These are phyloP conservation scores for Campoplex capitator DNA, from an alignment of 2,888 invertebrate species.

Conservation along the genomic window DNA sequence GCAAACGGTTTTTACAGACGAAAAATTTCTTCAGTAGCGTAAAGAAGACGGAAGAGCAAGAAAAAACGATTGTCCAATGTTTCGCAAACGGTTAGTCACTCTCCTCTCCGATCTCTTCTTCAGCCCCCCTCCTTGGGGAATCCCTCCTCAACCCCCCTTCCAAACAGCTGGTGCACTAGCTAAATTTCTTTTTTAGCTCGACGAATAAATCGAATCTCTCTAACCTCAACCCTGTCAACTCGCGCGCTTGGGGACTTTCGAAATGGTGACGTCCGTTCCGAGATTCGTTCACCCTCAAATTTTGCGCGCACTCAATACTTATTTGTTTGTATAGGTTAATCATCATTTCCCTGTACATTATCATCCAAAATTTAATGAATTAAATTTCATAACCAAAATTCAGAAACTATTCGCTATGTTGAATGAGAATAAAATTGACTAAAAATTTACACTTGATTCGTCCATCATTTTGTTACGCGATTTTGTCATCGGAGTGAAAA, in stretches of 20 bases:
- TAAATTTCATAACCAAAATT: background rate
- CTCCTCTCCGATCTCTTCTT: constrained; percentile 32
- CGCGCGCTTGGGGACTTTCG: background rate
- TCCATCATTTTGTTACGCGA: background rate
- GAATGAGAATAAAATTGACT: background rate
- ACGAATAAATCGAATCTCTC: constrained; percentile 18
- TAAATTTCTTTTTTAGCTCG: background rate
- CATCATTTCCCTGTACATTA: background rate
- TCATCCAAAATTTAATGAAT: background rate
- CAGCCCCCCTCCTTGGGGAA: background rate
- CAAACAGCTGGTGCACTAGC: constrained; percentile 18
- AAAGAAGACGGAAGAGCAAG: background rate
- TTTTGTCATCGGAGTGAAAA: background rate
- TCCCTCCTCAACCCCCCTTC: background rate
- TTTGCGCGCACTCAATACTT: background rate
- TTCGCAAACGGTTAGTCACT: constrained; percentile 55
- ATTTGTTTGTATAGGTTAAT: constrained; percentile 1
- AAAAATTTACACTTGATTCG: background rate
- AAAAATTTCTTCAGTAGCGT: constrained; percentile 11
- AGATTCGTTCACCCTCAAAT: background rate
- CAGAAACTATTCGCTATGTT: background rate
- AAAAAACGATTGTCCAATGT: constrained; percentile 35
- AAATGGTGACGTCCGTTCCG: background rate
- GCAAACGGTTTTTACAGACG: constrained; percentile 7
- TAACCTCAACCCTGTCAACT: constrained; percentile 10